Evolutionary conservation across 2,888 invertebrate species (phyloP), one percentile per base, ranked within the genome.

Genomic region (Xestia c-nigrum): DNA sequence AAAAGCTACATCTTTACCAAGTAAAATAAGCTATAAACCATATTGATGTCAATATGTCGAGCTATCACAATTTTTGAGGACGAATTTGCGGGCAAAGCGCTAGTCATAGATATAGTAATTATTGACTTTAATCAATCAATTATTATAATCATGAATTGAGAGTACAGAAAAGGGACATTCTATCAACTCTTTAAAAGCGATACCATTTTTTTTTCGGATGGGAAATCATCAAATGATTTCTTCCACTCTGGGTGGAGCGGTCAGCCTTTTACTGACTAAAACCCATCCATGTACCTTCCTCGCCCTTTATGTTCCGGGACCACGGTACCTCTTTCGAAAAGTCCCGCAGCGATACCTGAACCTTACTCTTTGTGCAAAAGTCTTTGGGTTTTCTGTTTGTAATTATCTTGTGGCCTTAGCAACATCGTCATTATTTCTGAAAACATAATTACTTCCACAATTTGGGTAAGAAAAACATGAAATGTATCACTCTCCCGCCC

Each of bases 401-500:
- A 0, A 0, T 59, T 55, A 4, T 6, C 12, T 0, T 10, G 31
- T 70, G 57, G 14, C 14, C 1, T 14, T 24, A 38, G 5, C n/a
- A 74, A 40, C 50, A 31, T 52, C 79, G 74, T 65, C 71, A 78
- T 83, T 86, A 83, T 83, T 83, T 74, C 74, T 78, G 52, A 66
- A 83, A 83, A 83, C 78, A 86, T 78, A 83, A 83, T 83, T 83
- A 78, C 74, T 83, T 78, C 52, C 79, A 83, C 31, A 82, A 83
- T 83, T 83, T 57, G 74, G 19, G 63, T 74, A 74, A 83, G 83
- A 86, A 83, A 66, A 83, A 78, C 83, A 86, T 70, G 71, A 83
- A 83, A 83, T 63, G 68, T 83, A 83, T 83, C 74, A 78, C 59
- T 70, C 65, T 47, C 24, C 63, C 46, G 31, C 70, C 63, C 31